A percentile compares a stretch with the other conserved stretches of the same genome.
phyloP scores from a whole-genome alignment of 2,113 vertebrate species.

The Zeus faber region DNA sequence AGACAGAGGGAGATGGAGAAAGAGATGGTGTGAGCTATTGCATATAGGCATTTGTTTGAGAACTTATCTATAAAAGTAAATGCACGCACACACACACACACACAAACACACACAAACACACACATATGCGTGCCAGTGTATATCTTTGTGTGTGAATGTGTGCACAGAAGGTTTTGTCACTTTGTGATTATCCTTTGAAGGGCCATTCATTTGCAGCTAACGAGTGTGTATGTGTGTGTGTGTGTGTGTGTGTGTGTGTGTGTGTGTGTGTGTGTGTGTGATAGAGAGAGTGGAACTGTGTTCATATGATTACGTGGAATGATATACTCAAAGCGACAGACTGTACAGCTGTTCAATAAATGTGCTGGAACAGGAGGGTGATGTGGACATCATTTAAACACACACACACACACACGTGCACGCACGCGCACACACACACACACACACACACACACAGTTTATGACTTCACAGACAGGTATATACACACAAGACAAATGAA shows the following conservation, averaged over 20 bases:
- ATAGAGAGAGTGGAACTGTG: constrained; percentile 29
- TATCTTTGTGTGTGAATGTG: background rate
- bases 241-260: constrained; percentile 23
- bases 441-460: constrained; percentile 10
- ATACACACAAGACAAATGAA: too few species aligned
- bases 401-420: too few species aligned
- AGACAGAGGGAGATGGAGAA: too few species aligned
- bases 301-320: constrained; percentile 17
- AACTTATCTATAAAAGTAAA: too few species aligned
- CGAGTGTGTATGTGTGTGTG: constrained; percentile 60
- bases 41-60: too few species aligned
- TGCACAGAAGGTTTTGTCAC: constrained; percentile 26
- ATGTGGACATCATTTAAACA: constrained; percentile 48
- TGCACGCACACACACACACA: too few species aligned
- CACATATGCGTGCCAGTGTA: background rate
- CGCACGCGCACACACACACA: background rate
- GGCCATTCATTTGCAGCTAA: constrained; percentile 61
- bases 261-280: constrained; percentile 20
- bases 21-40: too few species aligned
- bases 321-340: constrained; percentile 50
- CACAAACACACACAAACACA: too few species aligned
- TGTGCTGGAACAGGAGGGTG: constrained; percentile 57
- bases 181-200: constrained; percentile 57
- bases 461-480: constrained; percentile 2
- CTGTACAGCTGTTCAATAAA: constrained; percentile 70